Evolutionary conservation across 2,888 invertebrate genomes (phyloP), one percentile per base, ranked within the genome.

Genomic region (Cryptophagus acutangulus): DNA sequence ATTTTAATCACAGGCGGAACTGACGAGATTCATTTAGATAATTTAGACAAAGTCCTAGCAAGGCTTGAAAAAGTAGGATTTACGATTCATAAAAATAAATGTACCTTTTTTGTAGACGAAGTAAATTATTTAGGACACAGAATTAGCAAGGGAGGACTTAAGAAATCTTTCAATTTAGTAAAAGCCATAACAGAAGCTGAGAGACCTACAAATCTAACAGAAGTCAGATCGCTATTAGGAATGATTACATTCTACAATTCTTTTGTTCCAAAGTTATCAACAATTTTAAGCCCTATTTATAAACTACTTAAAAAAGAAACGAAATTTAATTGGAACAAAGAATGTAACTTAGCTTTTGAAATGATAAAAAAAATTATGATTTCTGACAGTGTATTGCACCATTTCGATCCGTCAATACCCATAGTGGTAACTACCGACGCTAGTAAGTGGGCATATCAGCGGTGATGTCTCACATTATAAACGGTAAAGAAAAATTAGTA

Each of bases 31-130:
- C 55, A 56, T 43, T 4, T 26, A 10, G 17, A 46, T 18, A 43
- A 42, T n/a, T 35, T 56, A 17, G 35, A 45, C 14, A 14, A 24
- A 6, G 54, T 60, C 5, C 43, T 59, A 1, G 31, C 34, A 9
- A 48, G 44, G 20, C 50, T 41, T 4, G 35, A 14, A 12, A 40
- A 51, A 2, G 43, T 51, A 17, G 56, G 55, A 3, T 45, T 54
- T 16, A 55, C 43, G n/a, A 45, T 60, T 9, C 51, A 55, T 12
- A 28, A 28, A 16, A 36, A 48, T 14, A 65, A 65, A 38, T 62
- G 61, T 46, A 28, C 41, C 10, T 59, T 66, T 40, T 59, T 54
- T 13, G 40, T 53, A 38, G 36, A 50, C 1, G 41, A 58, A 39
- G 45, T 59, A 14, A 42, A 20, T 8, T 20, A 20, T 20, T 20